Evolutionary conservation across 2,113 vertebrate species (phyloP).

Genomic region (Stegastes partitus): DNA sequence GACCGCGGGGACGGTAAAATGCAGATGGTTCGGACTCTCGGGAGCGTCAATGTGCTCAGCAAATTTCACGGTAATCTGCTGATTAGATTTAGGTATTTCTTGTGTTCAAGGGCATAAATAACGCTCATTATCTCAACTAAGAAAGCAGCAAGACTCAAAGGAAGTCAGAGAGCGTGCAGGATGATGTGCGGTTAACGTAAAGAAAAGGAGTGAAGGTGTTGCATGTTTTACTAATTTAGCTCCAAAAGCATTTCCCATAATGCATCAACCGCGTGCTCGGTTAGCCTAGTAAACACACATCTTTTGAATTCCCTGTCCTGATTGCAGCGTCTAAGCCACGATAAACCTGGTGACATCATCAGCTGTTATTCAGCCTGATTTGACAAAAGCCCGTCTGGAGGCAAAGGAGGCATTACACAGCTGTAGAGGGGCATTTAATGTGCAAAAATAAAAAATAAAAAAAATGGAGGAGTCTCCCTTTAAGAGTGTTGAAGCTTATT

Average conservation of each 20-base stretch:
- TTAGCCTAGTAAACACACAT: too few species aligned
- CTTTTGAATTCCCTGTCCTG: too few species aligned
- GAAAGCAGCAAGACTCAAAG: neutral
- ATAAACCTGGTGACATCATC: too few species aligned
- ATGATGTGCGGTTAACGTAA: neutral
- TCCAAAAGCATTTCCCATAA: conserved; percentile 2
- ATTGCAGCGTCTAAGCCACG: too few species aligned
- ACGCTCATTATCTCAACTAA: conserved; percentile 1
- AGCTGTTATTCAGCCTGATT: too few species aligned
- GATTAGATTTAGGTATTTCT: conserved; percentile 30
- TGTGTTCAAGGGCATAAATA: conserved; percentile 16
- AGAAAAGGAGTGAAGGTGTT: neutral
- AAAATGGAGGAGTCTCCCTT: neutral
- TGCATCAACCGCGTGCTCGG: neutral
- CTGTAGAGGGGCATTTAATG: neutral
- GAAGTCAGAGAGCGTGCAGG: neutral
- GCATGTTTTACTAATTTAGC: too few species aligned
- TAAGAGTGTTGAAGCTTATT: conserved; percentile 8
- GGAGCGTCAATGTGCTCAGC: conserved; percentile 18
- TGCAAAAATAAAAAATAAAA: neutral
- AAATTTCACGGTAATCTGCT: conserved; percentile 34
- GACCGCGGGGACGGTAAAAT: conserved; percentile 27
- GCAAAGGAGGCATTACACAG: too few species aligned
- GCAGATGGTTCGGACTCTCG: conserved; percentile 15
- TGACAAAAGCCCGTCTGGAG: neutral